These are phyloP conservation scores for Heliconius aoede DNA, from an alignment of 2,888 invertebrate species.

Conservation along the genomic window DNA sequence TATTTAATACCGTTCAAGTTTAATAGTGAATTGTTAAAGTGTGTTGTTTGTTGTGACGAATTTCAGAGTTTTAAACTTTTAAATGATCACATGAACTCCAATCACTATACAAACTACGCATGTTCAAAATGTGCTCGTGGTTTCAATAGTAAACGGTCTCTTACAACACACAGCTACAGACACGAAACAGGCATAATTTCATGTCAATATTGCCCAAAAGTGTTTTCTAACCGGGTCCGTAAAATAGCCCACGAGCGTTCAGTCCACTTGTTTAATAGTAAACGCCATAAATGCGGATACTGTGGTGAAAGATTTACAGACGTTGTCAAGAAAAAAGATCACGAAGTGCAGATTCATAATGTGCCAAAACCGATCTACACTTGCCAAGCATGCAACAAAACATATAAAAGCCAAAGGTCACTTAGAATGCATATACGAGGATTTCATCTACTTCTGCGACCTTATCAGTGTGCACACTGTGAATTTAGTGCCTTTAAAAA, in stretches of 20 bases:
- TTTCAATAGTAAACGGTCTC: slow-evolving; percentile 49
- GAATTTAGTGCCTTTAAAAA: slow-evolving; percentile 55
- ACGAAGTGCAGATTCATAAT: slow-evolving; percentile 52
- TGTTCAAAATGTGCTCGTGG: slow-evolving; percentile 54
- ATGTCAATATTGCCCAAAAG: slow-evolving; percentile 51
- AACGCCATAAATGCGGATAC: slow-evolving; percentile 31
- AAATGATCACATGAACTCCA: slow-evolving; percentile 55
- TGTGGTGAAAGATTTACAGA: slow-evolving; percentile 28
- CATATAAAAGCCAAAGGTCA: slow-evolving; percentile 61
- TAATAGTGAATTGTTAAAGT: slow-evolving; percentile 49
- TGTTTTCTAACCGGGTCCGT: slow-evolving; percentile 9
- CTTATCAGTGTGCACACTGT: slow-evolving; percentile 51
- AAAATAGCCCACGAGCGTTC: slow-evolving; percentile 4
- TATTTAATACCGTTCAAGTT: slow-evolving; percentile 61
- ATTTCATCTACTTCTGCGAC: slow-evolving; percentile 47
- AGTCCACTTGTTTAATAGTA: slow-evolving; percentile 13
- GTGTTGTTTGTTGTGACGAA: slow-evolving; percentile 51
- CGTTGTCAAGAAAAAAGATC: slow-evolving; percentile 46
- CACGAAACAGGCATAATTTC: slow-evolving; percentile 49
- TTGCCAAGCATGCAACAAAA: slow-evolving; percentile 55
- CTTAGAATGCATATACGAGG: slow-evolving; percentile 49
- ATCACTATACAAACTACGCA: slow-evolving; percentile 56
- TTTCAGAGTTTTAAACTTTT: slow-evolving; percentile 55
- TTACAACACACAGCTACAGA: slow-evolving; percentile 38
- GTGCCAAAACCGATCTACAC: slow-evolving; percentile 46